A percentile compares a stretch with the other conserved stretches of the same genome.
Conservation (phyloP, 2,888 invertebrate genomes). For the Cheilosia scutellata region DNA sequence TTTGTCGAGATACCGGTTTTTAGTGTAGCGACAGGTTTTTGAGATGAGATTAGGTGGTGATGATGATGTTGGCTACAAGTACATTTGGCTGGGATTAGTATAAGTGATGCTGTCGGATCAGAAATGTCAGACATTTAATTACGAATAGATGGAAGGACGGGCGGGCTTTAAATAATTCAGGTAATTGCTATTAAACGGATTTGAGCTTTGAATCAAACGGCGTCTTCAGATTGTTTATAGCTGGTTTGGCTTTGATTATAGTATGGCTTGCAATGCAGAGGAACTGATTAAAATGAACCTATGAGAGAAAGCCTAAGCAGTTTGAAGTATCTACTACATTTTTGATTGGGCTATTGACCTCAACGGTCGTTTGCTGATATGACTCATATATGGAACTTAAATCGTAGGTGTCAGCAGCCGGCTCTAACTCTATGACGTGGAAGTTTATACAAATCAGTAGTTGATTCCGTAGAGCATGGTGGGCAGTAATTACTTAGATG, state of each 20-base stretch:
- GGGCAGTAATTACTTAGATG: no score
- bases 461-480: no score
- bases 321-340: not conserved
- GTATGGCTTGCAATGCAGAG: not conserved
- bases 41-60: slow-evolving; percentile 45
- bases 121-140: slow-evolving; percentile 70
- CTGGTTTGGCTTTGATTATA: slow-evolving; percentile 10
- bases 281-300: slow-evolving; percentile 24
- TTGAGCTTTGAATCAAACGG: slow-evolving; percentile 42
- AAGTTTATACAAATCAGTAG: no score
- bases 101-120: slow-evolving; percentile 53
- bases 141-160: slow-evolving; percentile 51
- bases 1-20: slow-evolving; percentile 63
- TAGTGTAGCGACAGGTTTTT: slow-evolving; percentile 47
- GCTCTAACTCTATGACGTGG: no score
- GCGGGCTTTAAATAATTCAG: slow-evolving; percentile 28
- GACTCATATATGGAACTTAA: no score
- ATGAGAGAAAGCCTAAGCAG: not conserved
- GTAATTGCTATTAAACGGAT: slow-evolving; percentile 49
- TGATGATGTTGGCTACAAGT: slow-evolving; percentile 17
- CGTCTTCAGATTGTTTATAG: slow-evolving; percentile 1
- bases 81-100: slow-evolving; percentile 44
- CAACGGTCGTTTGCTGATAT: no score
- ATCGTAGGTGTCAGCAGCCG: no score
- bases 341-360: no score